phyloP scores from a whole-genome alignment of 2,113 vertebrate species.

The Leptosomus discolor region DNA sequence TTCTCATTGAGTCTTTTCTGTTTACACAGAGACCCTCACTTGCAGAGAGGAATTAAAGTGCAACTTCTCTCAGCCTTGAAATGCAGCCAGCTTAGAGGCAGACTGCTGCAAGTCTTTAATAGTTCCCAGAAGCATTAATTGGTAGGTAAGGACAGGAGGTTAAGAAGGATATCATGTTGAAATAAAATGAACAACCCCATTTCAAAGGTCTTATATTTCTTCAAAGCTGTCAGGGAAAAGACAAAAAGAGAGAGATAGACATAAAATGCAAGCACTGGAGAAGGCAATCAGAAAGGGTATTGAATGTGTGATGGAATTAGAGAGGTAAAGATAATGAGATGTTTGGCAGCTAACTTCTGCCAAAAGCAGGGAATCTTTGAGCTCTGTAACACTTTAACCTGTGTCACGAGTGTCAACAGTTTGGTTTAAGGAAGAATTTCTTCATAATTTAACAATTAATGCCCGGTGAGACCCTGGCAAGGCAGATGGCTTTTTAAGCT shows the following conservation, averaged over 20 bases:
- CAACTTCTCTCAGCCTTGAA: neutral
- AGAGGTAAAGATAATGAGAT: neutral
- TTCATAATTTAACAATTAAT: neutral
- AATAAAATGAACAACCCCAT: neutral
- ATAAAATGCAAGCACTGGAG: neutral
- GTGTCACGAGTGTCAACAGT: neutral
- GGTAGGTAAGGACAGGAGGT: neutral
- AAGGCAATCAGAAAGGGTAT: neutral
- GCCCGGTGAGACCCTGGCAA: neutral
- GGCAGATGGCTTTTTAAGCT: neutral
- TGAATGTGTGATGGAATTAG: neutral
- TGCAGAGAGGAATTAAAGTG: neutral
- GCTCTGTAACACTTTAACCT: neutral
- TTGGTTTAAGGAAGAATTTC: neutral
- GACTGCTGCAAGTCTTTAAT: neutral
- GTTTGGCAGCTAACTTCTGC: neutral
- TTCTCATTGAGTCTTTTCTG: neutral
- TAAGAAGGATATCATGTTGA: neutral
- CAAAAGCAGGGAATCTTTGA: neutral
- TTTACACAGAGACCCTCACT: neutral
- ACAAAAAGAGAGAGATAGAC: neutral
- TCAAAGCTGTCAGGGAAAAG: neutral
- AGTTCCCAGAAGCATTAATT: neutral
- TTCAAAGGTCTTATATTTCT: neutral
- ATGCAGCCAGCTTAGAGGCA: neutral